Percentiles rank a stretch among this genome's conserved stretches.
These are phyloP conservation scores for Platysteira castanea DNA, from an alignment of 2,113 vertebrate species.

Conservation along the genomic window DNA sequence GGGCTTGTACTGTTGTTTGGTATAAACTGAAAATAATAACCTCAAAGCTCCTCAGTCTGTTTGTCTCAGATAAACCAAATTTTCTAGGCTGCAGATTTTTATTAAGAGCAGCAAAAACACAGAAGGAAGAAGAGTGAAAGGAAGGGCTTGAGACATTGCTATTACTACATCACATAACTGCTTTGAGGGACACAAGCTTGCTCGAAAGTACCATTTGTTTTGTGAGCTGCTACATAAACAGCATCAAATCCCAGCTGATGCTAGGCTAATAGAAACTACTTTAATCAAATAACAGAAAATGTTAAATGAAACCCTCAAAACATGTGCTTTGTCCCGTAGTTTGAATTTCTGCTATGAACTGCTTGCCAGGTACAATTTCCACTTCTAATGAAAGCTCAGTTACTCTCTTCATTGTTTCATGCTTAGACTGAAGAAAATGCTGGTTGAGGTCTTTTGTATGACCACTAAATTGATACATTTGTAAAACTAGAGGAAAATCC, in stretches of 20 bases:
- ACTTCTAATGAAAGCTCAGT: not conserved
- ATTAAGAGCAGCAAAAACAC: not conserved
- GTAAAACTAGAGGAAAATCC: not conserved
- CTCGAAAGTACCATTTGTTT: not conserved
- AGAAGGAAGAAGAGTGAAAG: not conserved
- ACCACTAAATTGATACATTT: not conserved
- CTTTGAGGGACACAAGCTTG: not conserved
- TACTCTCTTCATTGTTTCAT: not conserved
- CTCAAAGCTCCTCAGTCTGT: not conserved
- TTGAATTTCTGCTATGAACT: not conserved
- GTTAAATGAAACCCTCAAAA: not conserved
- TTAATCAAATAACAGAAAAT: slow-evolving; percentile 4
- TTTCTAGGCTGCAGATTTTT: not conserved
- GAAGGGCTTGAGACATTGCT: not conserved
- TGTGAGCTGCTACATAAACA: not conserved
- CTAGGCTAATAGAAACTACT: not conserved
- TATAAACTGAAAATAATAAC: not conserved
- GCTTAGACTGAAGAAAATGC: not conserved
- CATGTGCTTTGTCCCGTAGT: not conserved
- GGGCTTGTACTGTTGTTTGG: accelerated
- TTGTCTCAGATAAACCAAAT: not conserved
- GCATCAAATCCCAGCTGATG: not conserved
- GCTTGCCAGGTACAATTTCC: not conserved
- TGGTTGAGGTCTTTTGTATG: not conserved
- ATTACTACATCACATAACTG: not conserved